Base-by-base conservation (phyloP, 30 jellyfish, hydroid and myxozoan genomes). In the Cassiopea andromeda region DNA sequence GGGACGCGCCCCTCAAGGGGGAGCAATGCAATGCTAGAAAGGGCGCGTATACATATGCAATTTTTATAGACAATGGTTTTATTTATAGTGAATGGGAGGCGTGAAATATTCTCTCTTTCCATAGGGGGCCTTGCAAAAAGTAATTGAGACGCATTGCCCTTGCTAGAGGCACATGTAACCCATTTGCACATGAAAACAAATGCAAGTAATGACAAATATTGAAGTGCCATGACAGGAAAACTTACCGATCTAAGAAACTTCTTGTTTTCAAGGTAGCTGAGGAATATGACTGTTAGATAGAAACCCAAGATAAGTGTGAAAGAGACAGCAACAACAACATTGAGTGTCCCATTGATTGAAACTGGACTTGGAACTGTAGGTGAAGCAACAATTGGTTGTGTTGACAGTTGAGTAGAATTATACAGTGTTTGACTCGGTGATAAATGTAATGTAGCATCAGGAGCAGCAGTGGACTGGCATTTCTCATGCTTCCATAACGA, bases 251-350 rank as follows among this genome's bases (percentile, higher is more conserved):
- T 76, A 59, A 61, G 78, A 15, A 69, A 78, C 57, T 77, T 67
- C 72, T 87, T 87, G 74, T 76, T 44, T 61, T 85, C 94, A 15
- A 78, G 78, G 77, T 87, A 87, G 2, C 83, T 81, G 71, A 87
- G 79, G 43, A 87, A 64, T 44, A 70, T 68, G 18, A 74, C 78
- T 18, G 69, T 38, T 14, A 87, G 43, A 60, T 87, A 87, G 57
- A 87, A 19, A 58, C 81, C 50, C n/a, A 87, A 50, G 1, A 87
- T 82, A 18, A 87, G 9, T 9, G 80, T 59, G 70, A 74, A 87
- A 69, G 77, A 75, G 27, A 87, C 75, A 1, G 94, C 94, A 19
- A 87, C 85, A 2, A 87, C 80, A 15, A 78, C 68, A 58, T 87
- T 87, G 49, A 80, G 83, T 47, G 66, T 47, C 46, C 90, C 90